Evolutionary conservation across 1,140 invertebrate species (phyloP), one percentile per base, ranked within the genome.

Genomic region (Ips nitidus): DNA sequence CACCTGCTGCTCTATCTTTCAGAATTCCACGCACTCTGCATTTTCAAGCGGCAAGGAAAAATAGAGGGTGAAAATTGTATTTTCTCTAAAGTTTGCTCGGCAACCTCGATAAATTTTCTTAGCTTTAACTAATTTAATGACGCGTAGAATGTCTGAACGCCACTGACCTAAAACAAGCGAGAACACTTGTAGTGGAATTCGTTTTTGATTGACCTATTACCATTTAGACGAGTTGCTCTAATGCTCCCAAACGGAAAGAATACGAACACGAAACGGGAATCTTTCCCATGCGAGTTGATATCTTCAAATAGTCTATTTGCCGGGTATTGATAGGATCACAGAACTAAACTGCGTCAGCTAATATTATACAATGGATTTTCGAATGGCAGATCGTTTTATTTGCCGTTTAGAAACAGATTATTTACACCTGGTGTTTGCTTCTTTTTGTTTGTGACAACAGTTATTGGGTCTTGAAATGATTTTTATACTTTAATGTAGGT

Each of bases 191-290:
- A 47, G 47, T 64, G 47, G 61, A 53, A 64, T 64, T 40, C 50
- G 61, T 50, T 53, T 64, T 42, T 50, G 61, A 64, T 64, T 64
- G 61, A 64, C 61, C 61, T 64, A 64, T 64, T 64, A 64, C 61
- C 61, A 64, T 64, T 64, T 64, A 64, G 61, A 64, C 50, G 61
- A 64, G 61, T 53, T 64, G 61, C 40, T 64, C 61, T 64, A 64
- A 64, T 53, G 50, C 53, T 41, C 50, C 61, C 61, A 53, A 64
- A 52, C 22, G 38, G 36, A 38, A 41, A 52, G 38, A 41, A 52
- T 41, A 39, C 36, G 39, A 36, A 64, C 38, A 52, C 50, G 40
- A 37, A 37, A 61, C 22, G 45, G 45, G 45, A 22, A 50, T 50
- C 45, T 50, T 50, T 50, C 45, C 45, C 45, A 50, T 6, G 45